Base-by-base conservation (phyloP, 2,888 invertebrate species). In the Apamea anceps region DNA sequence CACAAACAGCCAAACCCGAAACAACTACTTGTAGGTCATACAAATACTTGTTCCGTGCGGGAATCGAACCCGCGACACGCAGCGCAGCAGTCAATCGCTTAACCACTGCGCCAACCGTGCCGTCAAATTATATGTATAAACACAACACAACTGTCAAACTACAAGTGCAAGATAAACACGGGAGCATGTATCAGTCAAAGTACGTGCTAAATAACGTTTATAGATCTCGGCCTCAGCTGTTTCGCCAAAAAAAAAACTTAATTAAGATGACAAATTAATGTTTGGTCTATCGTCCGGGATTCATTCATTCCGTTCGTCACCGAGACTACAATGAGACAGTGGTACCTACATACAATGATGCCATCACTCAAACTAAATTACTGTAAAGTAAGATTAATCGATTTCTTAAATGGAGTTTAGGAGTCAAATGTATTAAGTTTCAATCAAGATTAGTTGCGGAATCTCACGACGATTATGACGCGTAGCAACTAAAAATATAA, bases 331-430 rank as follows among this genome's bases (percentile, higher is more conserved):
- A 81, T 77, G 15, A 28, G 37, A 28, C 77, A 62, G 51, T 75
- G 28, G n/a, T 51, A 48, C 15, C 25, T n/a, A 77, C 83, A 80
- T n/a, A 77, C 83, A 80, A 77, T 70, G 62, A 81, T 63, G 45
- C 45, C 68, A 48, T 83, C 80, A 65, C 21, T 57, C 68, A 81
- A 83, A 83, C 84, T 81, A 83, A 81, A 83, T 77, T 57, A 77
- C 57, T 57, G n/a, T 13, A 77, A 77, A 81, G 68, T 32, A 77
- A 81, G 68, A 81, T 81, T 83, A 81, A 81, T 81, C 57, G 83
- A 62, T 83, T 76, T 76, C 60, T 42, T 63, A 68, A 77, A 77
- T 65, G 84, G 78, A 83, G 68, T 83, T 80, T 57, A 72, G 68
- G 80, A 67, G 66, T 54, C 77, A 83, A 77, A 81, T 83, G 77